Conservation (phyloP, 1,140 invertebrate genomes). For the Tribolium castaneum region DNA sequence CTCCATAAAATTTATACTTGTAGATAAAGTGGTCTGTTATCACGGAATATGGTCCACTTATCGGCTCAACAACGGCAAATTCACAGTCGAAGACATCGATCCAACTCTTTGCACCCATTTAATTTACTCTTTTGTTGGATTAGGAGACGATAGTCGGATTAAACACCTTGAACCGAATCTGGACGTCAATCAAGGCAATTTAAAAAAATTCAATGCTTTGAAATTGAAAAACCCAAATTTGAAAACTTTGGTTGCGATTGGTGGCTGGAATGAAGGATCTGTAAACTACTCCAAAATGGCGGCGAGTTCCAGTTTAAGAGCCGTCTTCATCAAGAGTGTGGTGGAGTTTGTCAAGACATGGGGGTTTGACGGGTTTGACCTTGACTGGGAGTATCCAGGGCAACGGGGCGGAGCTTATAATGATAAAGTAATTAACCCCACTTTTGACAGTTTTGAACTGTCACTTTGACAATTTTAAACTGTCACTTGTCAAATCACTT, state of each 20-base stretch:
- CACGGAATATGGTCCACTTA: conserved; percentile 81
- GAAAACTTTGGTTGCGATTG: conserved; percentile 78
- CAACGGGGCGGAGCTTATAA: conserved; percentile 71
- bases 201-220: conserved; percentile 67
- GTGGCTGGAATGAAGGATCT: conserved; percentile 83
- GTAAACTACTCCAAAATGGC: conserved; percentile 71
- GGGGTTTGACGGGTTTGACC: conserved; percentile 82
- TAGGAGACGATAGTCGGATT: conserved; percentile 57
- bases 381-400: conserved; percentile 86
- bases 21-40: conserved; percentile 72
- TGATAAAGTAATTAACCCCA: conserved; percentile 57
- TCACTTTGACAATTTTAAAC: too few species aligned
- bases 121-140: conserved; percentile 78
- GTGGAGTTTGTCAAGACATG: conserved; percentile 72
- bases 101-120: conserved; percentile 78
- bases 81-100: conserved; percentile 75
- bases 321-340: conserved; percentile 71
- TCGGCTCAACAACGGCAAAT: conserved; percentile 73
- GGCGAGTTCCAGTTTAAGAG: conserved; percentile 62
- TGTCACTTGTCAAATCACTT: not conserved
- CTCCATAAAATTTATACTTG: not conserved
- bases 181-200: conserved; percentile 59
- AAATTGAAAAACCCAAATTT: conserved; percentile 73
- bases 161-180: conserved; percentile 49
- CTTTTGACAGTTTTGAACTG: not conserved